Evolutionary conservation across 2,797 vertebrate species (phyloP), one percentile per base, ranked within the genome.

Genomic region (Buceros bicornis): DNA sequence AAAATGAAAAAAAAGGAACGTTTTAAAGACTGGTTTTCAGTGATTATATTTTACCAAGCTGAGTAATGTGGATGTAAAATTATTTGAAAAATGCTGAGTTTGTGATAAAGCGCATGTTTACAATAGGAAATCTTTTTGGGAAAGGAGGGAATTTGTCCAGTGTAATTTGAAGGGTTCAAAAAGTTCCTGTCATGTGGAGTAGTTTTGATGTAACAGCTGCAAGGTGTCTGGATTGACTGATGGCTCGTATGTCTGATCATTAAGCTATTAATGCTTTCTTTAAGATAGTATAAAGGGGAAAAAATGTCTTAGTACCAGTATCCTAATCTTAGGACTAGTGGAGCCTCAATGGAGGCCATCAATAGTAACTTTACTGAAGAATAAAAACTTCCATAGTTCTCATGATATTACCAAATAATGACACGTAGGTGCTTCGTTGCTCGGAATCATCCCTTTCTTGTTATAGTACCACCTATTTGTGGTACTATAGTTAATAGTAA

Each of bases 41-140:
- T 83, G 70, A 70, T 95, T 90, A 61, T 89, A 45, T 20, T 77
- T 97, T 91, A 82, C 28, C 13, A 54, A 82, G 14, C 25, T 51
- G 47, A 65, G 10, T 87, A 95, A 90, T 82, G 48, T 87, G 72
- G 37, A 26, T 77, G 77, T 71, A 82, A 90, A 77, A 66, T 48
- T 71, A 93, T 43, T 89, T 95, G 85, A 87, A 97, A 95, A 90
- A 87, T 71, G 47, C 69, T 72, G 65, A 57, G 43, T 91, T 73
- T 94, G 45, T 95, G 86, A 84, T 92, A 92, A 90, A 96, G 76
- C 60, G 25, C 73, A 66, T 96, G 76, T 97, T 97, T 97, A 89
- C 65, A 87, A 21, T 79, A 97, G 92, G 94, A 97, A 97, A 89
- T 94, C 51, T 15, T 7, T 86, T 95, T 90, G 90, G 91, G 76